These are phyloP conservation scores for Mystacides longicornis DNA, from an alignment of 2,888 invertebrate species.

Conservation along the genomic window DNA sequence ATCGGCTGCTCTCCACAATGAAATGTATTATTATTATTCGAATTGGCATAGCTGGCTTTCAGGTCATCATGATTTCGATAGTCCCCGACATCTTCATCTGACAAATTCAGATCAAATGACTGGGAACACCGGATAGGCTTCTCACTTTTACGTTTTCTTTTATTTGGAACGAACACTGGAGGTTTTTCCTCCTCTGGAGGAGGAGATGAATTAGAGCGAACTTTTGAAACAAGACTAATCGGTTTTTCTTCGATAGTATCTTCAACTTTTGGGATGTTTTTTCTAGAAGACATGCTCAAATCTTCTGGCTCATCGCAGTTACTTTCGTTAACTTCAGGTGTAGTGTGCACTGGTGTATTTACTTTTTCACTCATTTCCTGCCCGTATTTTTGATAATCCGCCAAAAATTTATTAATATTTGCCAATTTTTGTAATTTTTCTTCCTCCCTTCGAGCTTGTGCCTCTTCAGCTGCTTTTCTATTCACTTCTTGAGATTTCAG, in stretches of 20 bases:
- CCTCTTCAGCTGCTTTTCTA: slow-evolving; percentile 18
- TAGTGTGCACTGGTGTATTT: slow-evolving; percentile 20
- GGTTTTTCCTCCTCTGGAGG: slow-evolving; percentile 42
- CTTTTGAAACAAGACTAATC: slow-evolving; percentile 43
- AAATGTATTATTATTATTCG: slow-evolving; percentile 25
- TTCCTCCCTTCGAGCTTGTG: slow-evolving; percentile 23
- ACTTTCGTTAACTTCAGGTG: slow-evolving; percentile 30
- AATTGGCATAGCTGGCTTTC: slow-evolving; percentile 5
- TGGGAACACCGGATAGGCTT: slow-evolving; percentile 72
- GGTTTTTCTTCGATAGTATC: slow-evolving; percentile 50
- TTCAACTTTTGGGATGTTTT: slow-evolving; percentile 49
- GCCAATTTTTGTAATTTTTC: slow-evolving; percentile 25
- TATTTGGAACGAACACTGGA: slow-evolving; percentile 49
- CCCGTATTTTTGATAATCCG: slow-evolving; percentile 25
- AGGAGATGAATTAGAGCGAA: slow-evolving; percentile 39
- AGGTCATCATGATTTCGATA: slow-evolving; percentile 17
- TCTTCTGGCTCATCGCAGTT: slow-evolving; percentile 59
- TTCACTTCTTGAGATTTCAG: slow-evolving; percentile 31
- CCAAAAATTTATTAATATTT: slow-evolving; percentile 25
- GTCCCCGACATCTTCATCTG: slow-evolving; percentile 43
- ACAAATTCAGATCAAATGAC: slow-evolving; percentile 43
- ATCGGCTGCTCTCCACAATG: slow-evolving; percentile 38
- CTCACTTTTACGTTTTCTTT: slow-evolving; percentile 73
- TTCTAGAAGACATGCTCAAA: slow-evolving; percentile 60
- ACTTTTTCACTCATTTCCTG: slow-evolving; percentile 21